Conservation (phyloP, 2,797 vertebrate genomes). For the Pseudochirops corinnae region DNA sequence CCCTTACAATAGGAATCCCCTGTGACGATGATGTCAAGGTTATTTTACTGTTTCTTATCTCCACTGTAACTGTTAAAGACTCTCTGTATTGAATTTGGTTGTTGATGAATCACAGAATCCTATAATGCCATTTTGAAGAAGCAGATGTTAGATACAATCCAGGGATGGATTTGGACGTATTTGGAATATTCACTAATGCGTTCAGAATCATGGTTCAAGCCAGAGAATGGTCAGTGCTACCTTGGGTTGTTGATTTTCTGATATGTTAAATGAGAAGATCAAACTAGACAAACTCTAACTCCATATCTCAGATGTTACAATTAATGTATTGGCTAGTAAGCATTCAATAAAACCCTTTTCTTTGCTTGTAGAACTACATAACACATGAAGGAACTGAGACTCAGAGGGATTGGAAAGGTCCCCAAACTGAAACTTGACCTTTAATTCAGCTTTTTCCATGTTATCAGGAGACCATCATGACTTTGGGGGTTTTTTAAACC, state of each 20-base stretch:
- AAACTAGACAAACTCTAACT: neutral
- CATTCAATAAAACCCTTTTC: neutral
- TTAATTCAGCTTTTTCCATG: too few species aligned
- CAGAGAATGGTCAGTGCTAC: neutral
- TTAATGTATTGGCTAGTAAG: too few species aligned
- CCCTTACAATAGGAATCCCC: conserved; percentile 16
- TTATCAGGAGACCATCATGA: too few species aligned
- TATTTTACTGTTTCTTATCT: conserved; percentile 39
- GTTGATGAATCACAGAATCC: conserved; percentile 26
- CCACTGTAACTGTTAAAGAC: neutral
- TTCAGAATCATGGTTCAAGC: neutral
- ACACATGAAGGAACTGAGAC: neutral
- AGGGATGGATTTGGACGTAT: neutral
- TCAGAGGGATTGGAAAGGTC: neutral
- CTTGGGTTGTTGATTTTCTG: neutral
- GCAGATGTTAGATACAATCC: conserved; percentile 7
- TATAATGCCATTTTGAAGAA: neutral
- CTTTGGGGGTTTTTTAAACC: too few species aligned
- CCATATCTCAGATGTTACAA: neutral
- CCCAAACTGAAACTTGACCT: neutral
- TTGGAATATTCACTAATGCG: neutral
- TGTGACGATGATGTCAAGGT: conserved; percentile 28
- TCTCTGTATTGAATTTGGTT: neutral
- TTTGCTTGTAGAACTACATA: neutral
- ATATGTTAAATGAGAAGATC: neutral